Conservation (phyloP, 1,140 invertebrate species). For the Macrocentrus cingulum region DNA sequence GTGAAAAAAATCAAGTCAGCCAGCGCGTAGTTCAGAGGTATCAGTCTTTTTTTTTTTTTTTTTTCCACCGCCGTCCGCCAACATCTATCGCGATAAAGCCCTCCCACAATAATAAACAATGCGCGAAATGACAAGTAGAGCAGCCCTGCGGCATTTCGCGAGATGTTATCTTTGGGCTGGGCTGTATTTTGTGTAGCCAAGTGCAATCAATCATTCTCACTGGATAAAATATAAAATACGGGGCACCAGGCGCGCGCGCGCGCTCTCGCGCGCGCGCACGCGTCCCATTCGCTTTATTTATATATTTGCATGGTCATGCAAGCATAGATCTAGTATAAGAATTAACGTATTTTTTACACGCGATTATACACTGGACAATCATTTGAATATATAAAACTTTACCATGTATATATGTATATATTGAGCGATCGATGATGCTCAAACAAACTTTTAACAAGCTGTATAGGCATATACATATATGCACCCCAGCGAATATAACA, state of each 20-base stretch:
- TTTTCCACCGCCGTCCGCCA: constrained; percentile 18
- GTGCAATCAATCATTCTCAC: constrained; percentile 55
- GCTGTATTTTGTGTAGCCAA: constrained; percentile 20
- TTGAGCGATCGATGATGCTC: no score
- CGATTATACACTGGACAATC: constrained; percentile 41
- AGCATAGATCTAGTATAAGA: constrained; percentile 34
- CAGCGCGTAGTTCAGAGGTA: not conserved
- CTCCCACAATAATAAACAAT: constrained; percentile 58
- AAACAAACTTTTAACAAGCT: no score
- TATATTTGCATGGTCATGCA: constrained; percentile 57
- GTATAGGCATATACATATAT: no score
- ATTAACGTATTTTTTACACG: constrained; percentile 57
- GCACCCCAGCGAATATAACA: no score
- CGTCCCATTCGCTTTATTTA: constrained; percentile 46
- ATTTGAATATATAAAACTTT: no score
- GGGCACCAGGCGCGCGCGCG: constrained; percentile 25
- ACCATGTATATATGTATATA: no score
- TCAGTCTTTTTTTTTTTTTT: constrained; percentile 9
- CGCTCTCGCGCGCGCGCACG: constrained; percentile 13
- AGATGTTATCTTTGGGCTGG: constrained; percentile 44
- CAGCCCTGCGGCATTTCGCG: constrained; percentile 45
- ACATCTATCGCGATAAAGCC: constrained; percentile 48
- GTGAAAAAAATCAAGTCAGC: no score
- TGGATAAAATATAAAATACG: constrained; percentile 52
- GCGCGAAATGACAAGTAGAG: constrained; percentile 56